Percentiles rank a stretch among this genome's conserved stretches.
Conservation (phyloP, 2,888 invertebrate species). For the Pelosia muscerda region DNA sequence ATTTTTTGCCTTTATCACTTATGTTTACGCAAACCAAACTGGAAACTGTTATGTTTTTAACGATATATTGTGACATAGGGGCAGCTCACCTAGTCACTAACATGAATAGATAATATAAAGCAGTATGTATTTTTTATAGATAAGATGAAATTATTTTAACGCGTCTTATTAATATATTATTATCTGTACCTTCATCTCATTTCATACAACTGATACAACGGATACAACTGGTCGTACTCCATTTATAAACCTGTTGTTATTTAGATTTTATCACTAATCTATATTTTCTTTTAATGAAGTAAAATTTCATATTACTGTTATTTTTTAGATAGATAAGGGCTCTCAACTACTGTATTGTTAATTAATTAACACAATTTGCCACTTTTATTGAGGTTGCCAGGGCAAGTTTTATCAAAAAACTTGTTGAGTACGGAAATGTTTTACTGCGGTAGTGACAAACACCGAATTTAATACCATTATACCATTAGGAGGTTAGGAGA, state of each 20-base stretch:
- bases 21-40: slow-evolving; percentile 57
- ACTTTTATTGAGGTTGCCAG: neutral
- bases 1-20: slow-evolving; percentile 55
- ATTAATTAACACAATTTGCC: neutral
- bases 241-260: neutral
- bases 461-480: too few relatives aligned
- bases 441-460: neutral
- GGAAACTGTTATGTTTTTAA: slow-evolving; percentile 48
- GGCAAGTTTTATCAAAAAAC: too few relatives aligned
- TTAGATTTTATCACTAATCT: too few relatives aligned
- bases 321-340: neutral
- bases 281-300: too few relatives aligned
- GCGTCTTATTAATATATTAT: neutral
- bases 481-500: too few relatives aligned
- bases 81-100: slow-evolving; percentile 36
- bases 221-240: neutral
- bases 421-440: neutral
- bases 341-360: neutral
- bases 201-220: too few relatives aligned
- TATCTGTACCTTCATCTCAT: neutral
- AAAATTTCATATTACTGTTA: too few relatives aligned
- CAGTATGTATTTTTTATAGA: slow-evolving; percentile 16
- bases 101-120: slow-evolving; percentile 14
- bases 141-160: neutral
- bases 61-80: slow-evolving; percentile 37